Base-by-base conservation (phyloP, 2,113 vertebrate genomes). In the Galeopterus variegatus region DNA sequence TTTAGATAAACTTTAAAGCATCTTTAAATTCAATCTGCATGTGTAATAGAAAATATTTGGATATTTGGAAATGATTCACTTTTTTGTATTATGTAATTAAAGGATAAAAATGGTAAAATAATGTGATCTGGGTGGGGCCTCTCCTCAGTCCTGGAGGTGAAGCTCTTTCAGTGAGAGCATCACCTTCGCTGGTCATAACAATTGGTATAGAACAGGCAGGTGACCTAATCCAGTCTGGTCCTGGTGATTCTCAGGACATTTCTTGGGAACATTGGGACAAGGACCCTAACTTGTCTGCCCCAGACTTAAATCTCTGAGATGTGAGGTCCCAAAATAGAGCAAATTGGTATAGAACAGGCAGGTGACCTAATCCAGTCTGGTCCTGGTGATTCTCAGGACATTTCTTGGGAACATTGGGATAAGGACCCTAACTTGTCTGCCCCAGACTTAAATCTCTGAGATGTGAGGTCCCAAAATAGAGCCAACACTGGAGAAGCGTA, bases 1-100 rank as follows among this genome's bases (percentile, higher is more conserved):
- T 75, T 90, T 45, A 84, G 13, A 50, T 70, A 60, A 96, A 84
- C 28, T 24, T 89, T 41, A 93, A 88, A 79, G 13, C 41, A 90
- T 83, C 83, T 94, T 88, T 36, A 64, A 77, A 73, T 41, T 70
- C 21, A 81, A 54, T 48, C 52, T 48, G 1, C 9, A 65, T 52
- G 3, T 33, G 93, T 77, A 73, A 69, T 72, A 82, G 73, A 24
- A 92, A 69, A 95, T 72, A 89, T n/a, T 56, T 80, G 33, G 31
- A 31, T 90, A 70, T 75, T 64, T 72, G 33, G 41, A 88, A 92
- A 88, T 84, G 18, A 70, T 73, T 65, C 50, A 52, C 52, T 93
- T 92, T 89, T 69, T 95, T 73, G 3, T 41, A 75, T 88, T 65
- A 84, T 58, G 81, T 62, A 48, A 92, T 58, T 79, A 52, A 50